phyloP scores from a whole-genome alignment of 2,113 vertebrate genomes.

The Grus americana region DNA sequence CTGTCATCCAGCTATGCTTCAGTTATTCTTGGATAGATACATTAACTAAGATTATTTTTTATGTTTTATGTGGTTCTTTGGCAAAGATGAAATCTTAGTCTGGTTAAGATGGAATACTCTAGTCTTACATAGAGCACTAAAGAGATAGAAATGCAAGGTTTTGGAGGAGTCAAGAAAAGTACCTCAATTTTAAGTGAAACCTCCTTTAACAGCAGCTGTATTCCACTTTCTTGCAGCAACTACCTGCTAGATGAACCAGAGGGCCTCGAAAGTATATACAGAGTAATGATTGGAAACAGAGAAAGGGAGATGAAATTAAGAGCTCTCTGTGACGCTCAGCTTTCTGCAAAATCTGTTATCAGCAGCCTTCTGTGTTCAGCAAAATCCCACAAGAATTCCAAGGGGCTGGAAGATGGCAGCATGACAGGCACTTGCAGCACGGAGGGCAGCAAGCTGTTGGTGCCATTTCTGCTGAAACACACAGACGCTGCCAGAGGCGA shows the following conservation, averaged over 20 bases:
- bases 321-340: slow-evolving; percentile 1
- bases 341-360: slow-evolving; percentile 9
- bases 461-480: slow-evolving; percentile 14
- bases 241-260: slow-evolving; percentile 39
- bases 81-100: slow-evolving; percentile 46
- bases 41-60: not conserved
- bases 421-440: not conserved
- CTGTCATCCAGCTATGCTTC: not conserved
- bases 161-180: not conserved
- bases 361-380: not conserved
- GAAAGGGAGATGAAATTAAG: slow-evolving; percentile 35
- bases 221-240: not conserved
- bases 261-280: not conserved
- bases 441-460: slow-evolving; percentile 14
- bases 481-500: not conserved
- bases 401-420: not conserved
- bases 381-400: slow-evolving; percentile 35
- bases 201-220: not conserved
- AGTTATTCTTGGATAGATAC: not conserved
- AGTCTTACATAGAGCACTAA: slow-evolving; percentile 50
- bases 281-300: not conserved
- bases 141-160: not conserved
- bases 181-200: not conserved
- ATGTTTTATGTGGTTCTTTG: not conserved
- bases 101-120: slow-evolving; percentile 66